Base-by-base conservation (phyloP, 2,113 vertebrate species). In the rat (Rattus norvegicus) region DNA sequence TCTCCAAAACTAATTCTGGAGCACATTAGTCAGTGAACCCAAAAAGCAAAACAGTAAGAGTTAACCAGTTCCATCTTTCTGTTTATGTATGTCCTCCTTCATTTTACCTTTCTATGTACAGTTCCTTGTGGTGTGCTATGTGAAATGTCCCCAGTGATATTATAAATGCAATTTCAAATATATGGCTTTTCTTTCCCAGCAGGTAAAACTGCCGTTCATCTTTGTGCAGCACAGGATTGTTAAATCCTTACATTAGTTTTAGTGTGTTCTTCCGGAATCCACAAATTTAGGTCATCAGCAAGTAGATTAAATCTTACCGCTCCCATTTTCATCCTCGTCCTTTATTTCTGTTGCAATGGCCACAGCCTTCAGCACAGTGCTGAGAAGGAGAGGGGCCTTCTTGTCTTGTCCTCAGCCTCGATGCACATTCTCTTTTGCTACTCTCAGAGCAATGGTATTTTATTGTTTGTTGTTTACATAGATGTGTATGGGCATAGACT, bases 91-190 rank as follows among this genome's bases (percentile, higher is more conserved):
- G 10, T 17, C 10, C 76, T 86, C 43, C 65, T 91, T 93, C 24
- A 59, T 81, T 95, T 96, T 88, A 70, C 59, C 92, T 92, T 95
- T 65, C 43, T 88, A 1, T 84, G 6, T 77, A 30, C 4, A 39
- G 0, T 65, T 3, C 39, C 72, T 43, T 73, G n/a, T 91, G 17
- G 39, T 96, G 93, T 81, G 89, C 67, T 89, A 75, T 75, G 56
- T 84, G 19, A 89, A 12, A 39, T 75, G 70, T 91, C 96, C 73
- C 87, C 17, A 94, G 17, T 26, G 90, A 33, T 92, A 10, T 52
- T 63, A 8, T 88, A 94, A 92, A 39, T 84, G 49, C 54, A 92
- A 63, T 86, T 94, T 96, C 77, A 43, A 26, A 22, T 49, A 65
- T 70, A 20, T 61, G 47, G 30, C 52, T 76, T 24, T 80, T 90